Evolutionary conservation across 2,797 vertebrate genomes (phyloP).

Genomic region (Gambelia wislizenii): DNA sequence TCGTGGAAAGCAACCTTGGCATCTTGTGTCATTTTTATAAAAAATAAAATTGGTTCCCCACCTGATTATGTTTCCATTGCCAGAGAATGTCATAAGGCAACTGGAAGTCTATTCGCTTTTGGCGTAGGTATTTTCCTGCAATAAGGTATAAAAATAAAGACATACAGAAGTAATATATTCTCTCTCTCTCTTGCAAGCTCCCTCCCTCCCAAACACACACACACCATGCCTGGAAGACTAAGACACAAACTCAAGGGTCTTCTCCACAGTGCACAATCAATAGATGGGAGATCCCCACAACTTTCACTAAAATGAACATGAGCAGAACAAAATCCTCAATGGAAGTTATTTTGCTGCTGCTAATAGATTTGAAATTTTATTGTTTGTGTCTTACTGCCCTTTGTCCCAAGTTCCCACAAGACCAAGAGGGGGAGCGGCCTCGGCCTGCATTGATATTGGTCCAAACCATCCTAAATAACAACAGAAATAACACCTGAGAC

Average conservation of each 20-base stretch:
- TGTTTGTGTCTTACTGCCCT: no score
- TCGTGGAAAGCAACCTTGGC: slow-evolving; percentile 16
- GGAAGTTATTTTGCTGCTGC: no score
- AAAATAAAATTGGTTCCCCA: slow-evolving; percentile 66
- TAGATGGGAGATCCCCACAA: background rate
- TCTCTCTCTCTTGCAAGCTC: slow-evolving; percentile 35
- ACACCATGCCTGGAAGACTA: background rate
- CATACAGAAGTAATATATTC: no score
- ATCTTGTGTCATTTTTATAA: background rate
- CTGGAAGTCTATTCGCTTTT: slow-evolving; percentile 96
- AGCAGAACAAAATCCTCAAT: background rate
- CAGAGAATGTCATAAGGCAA: slow-evolving; percentile 97
- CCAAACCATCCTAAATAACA: no score
- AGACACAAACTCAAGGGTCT: background rate
- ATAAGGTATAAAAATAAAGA: slow-evolving; percentile 54
- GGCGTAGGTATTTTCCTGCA: slow-evolving; percentile 97
- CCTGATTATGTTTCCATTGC: slow-evolving; percentile 97
- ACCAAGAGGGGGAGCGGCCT: no score
- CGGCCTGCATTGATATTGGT: no score
- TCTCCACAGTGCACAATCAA: background rate
- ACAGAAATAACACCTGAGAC: no score
- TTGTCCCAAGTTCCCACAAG: no score
- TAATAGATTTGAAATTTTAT: no score
- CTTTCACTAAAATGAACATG: background rate
- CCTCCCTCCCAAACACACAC: background rate